These are phyloP conservation scores for Cromileptes altivelis DNA, from an alignment of 2,113 vertebrate genomes.

Conservation along the genomic window DNA sequence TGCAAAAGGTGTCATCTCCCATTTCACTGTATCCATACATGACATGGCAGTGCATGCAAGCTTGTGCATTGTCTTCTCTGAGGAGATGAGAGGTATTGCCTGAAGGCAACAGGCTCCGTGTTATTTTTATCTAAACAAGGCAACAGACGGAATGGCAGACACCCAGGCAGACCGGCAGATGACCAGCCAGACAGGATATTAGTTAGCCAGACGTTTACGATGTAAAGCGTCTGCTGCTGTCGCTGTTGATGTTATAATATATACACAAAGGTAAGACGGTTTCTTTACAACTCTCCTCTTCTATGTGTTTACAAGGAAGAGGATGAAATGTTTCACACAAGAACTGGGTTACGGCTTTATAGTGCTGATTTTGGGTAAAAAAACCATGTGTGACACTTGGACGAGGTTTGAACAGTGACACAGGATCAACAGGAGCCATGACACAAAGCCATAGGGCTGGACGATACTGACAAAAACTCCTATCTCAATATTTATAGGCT, in stretches of 20 bases:
- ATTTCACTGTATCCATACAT: neutral
- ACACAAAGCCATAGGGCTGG: neutral
- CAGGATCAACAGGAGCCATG: neutral
- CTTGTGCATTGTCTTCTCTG: conserved; percentile 18
- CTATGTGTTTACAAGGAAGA: neutral
- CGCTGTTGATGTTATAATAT: conserved; percentile 11
- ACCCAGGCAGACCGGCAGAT: conserved; percentile 14
- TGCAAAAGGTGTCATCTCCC: conserved; percentile 5
- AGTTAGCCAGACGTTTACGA: conserved; percentile 4
- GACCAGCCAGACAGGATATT: conserved; percentile 37
- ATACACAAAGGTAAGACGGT: neutral
- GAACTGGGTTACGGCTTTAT: neutral
- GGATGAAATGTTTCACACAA: neutral
- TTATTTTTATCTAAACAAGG: conserved; percentile 57
- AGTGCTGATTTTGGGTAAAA: neutral
- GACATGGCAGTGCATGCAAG: conserved; percentile 9
- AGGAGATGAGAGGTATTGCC: conserved; percentile 54
- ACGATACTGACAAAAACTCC: no score
- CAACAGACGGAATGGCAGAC: conserved; percentile 37
- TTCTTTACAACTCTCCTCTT: neutral
- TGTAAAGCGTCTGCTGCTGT: neutral
- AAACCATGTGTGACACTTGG: neutral
- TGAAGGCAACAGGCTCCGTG: conserved; percentile 36
- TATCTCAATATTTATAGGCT: no score
- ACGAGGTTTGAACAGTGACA: neutral